phyloP scores from a whole-genome alignment of 92 coral and sea anemone species.

The Virgularia gustaviana region DNA sequence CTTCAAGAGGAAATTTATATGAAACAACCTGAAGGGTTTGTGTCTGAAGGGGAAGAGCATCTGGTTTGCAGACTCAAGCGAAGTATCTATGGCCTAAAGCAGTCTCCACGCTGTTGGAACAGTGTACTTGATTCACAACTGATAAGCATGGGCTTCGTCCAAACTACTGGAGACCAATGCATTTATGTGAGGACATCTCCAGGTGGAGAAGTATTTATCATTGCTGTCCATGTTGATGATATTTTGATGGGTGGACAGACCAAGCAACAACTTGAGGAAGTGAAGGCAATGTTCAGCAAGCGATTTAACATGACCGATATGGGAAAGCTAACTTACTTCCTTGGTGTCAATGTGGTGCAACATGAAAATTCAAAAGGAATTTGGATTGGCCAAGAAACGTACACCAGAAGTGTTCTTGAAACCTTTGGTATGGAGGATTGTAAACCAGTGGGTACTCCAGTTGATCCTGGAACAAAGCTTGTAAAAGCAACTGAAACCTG shows the following conservation, averaged over 20 bases:
- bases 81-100: slow-evolving; percentile 60
- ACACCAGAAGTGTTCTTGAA: slow-evolving; percentile 28
- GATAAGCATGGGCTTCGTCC: slow-evolving; percentile 44
- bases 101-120: slow-evolving; percentile 57
- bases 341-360: slow-evolving; percentile 43
- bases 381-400: slow-evolving; percentile 54
- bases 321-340: slow-evolving; percentile 50
- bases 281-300: slow-evolving; percentile 40
- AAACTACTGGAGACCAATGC: slow-evolving; percentile 48
- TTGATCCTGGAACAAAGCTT: slow-evolving; percentile 34
- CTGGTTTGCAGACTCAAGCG: slow-evolving; percentile 18
- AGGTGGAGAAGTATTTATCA: slow-evolving; percentile 42
- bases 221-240: slow-evolving; percentile 53
- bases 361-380: slow-evolving; percentile 29
- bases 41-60: slow-evolving; percentile 35
- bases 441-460: slow-evolving; percentile 35
- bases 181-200: slow-evolving; percentile 45
- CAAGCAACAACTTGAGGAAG: slow-evolving; percentile 42
- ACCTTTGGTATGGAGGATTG: slow-evolving; percentile 41
- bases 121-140: slow-evolving; percentile 36
- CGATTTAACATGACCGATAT: slow-evolving; percentile 26
- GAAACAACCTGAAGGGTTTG: slow-evolving; percentile 56
- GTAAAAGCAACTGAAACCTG: slow-evolving; percentile 29
- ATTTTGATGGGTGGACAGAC: slow-evolving; percentile 43
- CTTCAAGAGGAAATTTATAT: slow-evolving; percentile 45